Percentiles rank a stretch among this genome's conserved stretches.
Evolutionary conservation across 2,797 vertebrate genomes (phyloP).

Genomic region (Gambelia wislizenii): DNA sequence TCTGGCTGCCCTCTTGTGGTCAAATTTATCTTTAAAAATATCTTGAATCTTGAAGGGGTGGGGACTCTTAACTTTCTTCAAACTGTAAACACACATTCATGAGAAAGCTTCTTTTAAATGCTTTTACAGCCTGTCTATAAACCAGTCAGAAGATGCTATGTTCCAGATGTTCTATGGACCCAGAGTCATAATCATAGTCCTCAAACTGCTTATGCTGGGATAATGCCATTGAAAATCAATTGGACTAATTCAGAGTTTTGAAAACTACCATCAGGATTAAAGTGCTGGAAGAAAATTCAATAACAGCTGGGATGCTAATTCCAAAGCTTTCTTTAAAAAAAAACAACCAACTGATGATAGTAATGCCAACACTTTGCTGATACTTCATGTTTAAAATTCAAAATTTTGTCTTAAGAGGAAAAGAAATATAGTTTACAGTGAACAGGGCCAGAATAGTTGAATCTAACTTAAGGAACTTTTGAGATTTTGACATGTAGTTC

Average conservation of each 20-base stretch:
- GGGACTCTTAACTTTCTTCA: background rate
- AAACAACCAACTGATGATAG: background rate
- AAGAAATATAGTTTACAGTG: conserved; percentile 12
- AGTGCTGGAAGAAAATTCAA: conserved; percentile 19
- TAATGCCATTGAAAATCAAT: conserved; percentile 21
- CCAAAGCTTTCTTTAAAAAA: conserved; percentile 2
- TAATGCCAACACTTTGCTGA: conserved; percentile 10
- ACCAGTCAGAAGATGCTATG: background rate
- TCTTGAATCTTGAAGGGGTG: too few species aligned
- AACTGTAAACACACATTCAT: background rate
- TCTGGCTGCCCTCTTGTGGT: background rate
- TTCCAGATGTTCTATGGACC: conserved; percentile 34
- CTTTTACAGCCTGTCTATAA: background rate
- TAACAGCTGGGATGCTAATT: conserved; percentile 32
- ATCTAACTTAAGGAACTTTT: conserved; percentile 19
- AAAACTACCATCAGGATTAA: conserved; percentile 22
- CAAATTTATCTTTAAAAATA: background rate
- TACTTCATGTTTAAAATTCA: conserved; percentile 7
- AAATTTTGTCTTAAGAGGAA: background rate
- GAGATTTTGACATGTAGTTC: conserved; percentile 53
- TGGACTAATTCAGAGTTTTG: conserved; percentile 24
- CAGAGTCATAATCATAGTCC: conserved; percentile 2
- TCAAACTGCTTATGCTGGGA: conserved; percentile 8
- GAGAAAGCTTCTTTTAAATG: conserved; percentile 12
- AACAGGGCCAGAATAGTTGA: conserved; percentile 38